These are phyloP conservation scores for Tachystola acroxantha DNA, from an alignment of 2,888 invertebrate species.

Conservation along the genomic window DNA sequence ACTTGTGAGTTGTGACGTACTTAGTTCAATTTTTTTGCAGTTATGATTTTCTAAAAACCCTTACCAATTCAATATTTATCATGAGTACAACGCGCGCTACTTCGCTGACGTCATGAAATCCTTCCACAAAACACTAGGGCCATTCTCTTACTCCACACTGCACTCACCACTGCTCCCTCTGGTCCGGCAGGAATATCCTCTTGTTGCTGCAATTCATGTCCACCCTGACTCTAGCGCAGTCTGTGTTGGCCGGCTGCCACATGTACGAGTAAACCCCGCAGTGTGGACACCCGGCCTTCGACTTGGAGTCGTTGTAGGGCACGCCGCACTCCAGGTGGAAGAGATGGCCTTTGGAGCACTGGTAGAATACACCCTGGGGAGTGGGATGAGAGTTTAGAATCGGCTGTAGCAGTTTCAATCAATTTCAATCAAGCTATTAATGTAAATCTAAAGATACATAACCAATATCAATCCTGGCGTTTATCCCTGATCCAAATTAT, in stretches of 20 bases:
- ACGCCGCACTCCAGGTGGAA: slow-evolving; percentile 90
- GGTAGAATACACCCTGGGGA: slow-evolving; percentile 87
- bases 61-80: too few relatives aligned
- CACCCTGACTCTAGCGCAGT: slow-evolving; percentile 39
- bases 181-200: slow-evolving; percentile 58
- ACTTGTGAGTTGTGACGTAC: too few relatives aligned
- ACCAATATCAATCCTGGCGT: too few relatives aligned
- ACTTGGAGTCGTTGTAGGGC: slow-evolving; percentile 39
- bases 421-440: neutral
- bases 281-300: slow-evolving; percentile 60
- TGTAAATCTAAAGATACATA: too few relatives aligned
- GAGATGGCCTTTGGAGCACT: slow-evolving; percentile 87
- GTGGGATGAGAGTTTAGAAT: neutral
- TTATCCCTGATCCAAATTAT: too few relatives aligned
- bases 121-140: too few relatives aligned
- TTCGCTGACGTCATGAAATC: too few relatives aligned
- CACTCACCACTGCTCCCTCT: slow-evolving; percentile 60
- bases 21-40: too few relatives aligned
- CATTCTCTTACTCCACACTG: too few relatives aligned
- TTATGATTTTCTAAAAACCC: too few relatives aligned
- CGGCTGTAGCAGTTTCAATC: neutral
- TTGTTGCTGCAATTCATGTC: slow-evolving; percentile 54
- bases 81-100: too few relatives aligned
- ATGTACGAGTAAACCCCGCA: slow-evolving; percentile 57
- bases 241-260: slow-evolving; percentile 52